These are phyloP conservation scores for Sigmodon hispidus DNA, from an alignment of 2,113 vertebrate species.

Conservation along the genomic window DNA sequence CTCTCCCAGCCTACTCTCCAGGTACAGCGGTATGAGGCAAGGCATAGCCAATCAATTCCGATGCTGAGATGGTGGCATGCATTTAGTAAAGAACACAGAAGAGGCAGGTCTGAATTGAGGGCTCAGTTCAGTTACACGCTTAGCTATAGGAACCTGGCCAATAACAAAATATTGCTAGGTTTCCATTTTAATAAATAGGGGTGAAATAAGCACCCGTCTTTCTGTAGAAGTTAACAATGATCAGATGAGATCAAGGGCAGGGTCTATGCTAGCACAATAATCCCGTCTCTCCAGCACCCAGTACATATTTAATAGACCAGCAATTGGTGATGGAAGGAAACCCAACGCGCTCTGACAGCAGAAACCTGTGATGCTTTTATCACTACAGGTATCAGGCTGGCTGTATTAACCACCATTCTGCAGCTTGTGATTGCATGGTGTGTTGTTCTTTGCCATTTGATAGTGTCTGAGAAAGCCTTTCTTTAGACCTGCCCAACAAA, in stretches of 20 bases:
- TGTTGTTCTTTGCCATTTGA: neutral
- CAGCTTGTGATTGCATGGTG: neutral
- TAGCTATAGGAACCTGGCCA: neutral
- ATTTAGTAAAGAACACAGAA: neutral
- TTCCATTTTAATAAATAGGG: constrained; percentile 13
- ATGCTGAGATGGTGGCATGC: neutral
- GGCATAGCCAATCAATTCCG: neutral
- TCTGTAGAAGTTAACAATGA: neutral
- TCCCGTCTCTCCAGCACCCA: neutral
- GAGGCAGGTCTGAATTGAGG: neutral
- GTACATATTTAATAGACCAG: neutral
- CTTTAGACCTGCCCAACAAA: neutral
- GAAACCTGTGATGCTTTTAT: neutral
- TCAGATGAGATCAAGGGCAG: neutral
- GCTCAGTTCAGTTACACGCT: neutral
- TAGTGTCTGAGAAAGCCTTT: neutral
- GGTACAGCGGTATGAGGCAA: neutral
- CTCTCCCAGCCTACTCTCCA: neutral
- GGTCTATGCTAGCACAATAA: neutral
- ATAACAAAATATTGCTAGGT: neutral
- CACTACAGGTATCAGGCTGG: neutral
- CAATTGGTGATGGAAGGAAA: neutral
- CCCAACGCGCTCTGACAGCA: neutral
- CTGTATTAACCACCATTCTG: neutral
- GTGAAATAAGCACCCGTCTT: constrained; percentile 5